Evolutionary conservation across 2,888 invertebrate genomes (phyloP).

Genomic region (Ligdia adustata): DNA sequence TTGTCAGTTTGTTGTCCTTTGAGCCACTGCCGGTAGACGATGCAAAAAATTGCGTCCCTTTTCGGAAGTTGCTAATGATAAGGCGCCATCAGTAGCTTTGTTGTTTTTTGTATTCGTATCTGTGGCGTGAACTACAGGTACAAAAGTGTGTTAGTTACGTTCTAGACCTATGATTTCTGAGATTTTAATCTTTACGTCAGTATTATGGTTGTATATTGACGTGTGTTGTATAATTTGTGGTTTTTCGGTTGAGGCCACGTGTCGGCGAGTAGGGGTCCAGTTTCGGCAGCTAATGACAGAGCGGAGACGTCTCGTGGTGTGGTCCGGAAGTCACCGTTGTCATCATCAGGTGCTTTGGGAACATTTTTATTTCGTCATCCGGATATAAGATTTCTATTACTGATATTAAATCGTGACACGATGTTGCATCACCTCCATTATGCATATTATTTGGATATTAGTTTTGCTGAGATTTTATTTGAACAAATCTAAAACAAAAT

Average conservation of each 20-base stretch:
- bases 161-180: slow-evolving; percentile 25
- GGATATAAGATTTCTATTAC: slow-evolving; percentile 56
- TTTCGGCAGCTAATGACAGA: slow-evolving; percentile 62
- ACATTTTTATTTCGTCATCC: slow-evolving; percentile 62
- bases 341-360: slow-evolving; percentile 59
- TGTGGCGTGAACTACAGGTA: slow-evolving; percentile 59
- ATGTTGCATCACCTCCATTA: slow-evolving; percentile 35
- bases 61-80: slow-evolving; percentile 81
- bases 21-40: slow-evolving; percentile 63
- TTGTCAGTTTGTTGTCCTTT: slow-evolving; percentile 79
- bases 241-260: slow-evolving; percentile 60
- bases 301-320: slow-evolving; percentile 56
- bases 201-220: slow-evolving; percentile 23
- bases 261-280: slow-evolving; percentile 50
- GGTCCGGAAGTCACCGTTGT: slow-evolving; percentile 77
- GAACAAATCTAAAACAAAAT: slow-evolving; percentile 14
- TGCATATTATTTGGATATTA: slow-evolving; percentile 38
- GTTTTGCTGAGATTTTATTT: slow-evolving; percentile 13
- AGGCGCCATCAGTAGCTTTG: slow-evolving; percentile 77
- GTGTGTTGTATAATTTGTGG: slow-evolving; percentile 47
- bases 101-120: slow-evolving; percentile 54
- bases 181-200: slow-evolving; percentile 42
- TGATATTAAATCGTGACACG: slow-evolving; percentile 46
- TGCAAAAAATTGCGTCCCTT: slow-evolving; percentile 64
- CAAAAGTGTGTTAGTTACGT: slow-evolving; percentile 39